Base-by-base conservation (phyloP, 1,140 invertebrate species). In the Drosophila arawakana region DNA sequence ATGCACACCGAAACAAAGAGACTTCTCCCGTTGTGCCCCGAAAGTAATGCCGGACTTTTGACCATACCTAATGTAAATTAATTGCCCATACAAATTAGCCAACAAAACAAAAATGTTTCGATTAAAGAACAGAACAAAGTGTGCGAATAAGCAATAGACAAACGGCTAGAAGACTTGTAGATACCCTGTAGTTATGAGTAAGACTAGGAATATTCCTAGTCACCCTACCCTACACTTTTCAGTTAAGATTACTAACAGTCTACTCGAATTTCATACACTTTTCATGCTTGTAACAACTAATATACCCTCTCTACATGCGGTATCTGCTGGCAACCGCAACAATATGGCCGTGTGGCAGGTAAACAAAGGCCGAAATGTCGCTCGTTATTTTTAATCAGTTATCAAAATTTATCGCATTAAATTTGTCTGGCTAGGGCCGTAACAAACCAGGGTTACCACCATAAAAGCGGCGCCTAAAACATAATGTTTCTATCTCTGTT, bases 341-440 rank as follows among this genome's bases (percentile, higher is more conserved):
- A 55, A 15, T 39, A 46, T 35, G 7, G 52, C 39, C 50, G 35
- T 55, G 46, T 67, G 66, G 73, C 75, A 76, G 82, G 82, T 88
- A 72, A 76, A 83, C 70, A 74, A 88, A 47, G 47, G 46, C 65
- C 55, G 34, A 74, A 63, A 76, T 68, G 78, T 69, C 61, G 83
- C 84, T 88, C 80, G 80, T 83, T 88, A 89, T 79, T 86, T 86
- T 86, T 86, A 86, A 86, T 88, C 83, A 86, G 83, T 67, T 83
- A 86, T 89, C 84, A 78, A 80, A 86, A 86, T 86, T 65, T 65
- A 86, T 83, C 54, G 73, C 35, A 73, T 43, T 21, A 73, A 81
- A 86, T 88, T 88, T 88, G 84, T 83, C 76, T 47, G 50, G 10
- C 30, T 44, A 21, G 39, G 46, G n/a, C 44, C 3, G 25, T 7